Base-by-base conservation (phyloP, 1,140 invertebrate species). In the Leptoteleia sp. region DNA sequence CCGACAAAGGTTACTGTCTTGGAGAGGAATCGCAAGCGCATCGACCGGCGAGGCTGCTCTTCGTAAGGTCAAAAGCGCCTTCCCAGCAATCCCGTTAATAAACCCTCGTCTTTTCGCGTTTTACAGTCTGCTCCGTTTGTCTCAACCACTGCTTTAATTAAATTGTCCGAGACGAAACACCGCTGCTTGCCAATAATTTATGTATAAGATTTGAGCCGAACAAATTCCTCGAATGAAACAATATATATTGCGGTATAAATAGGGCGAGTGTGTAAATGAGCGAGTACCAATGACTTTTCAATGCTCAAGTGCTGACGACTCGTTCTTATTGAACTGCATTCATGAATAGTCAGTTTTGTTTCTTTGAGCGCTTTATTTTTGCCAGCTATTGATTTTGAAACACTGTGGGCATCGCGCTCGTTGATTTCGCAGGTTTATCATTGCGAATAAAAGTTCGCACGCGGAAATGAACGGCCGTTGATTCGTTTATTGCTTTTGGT, bases 291-390 rank as follows among this genome's bases (percentile, higher is more conserved):
- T 68, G 52, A 68, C 55, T 55, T 68, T 57, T 68, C 42, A 68
- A 33, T 25, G 42, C 45, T 67, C 48, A 42, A 54, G 47, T 16
- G 40, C 48, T 27, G 42, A 70, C 43, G 25, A 59, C 35, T 59
- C 43, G 29, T 52, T 71, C 55, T 71, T 61, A 71, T 71, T 61
- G 55, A 59, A 27, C 47, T 37, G 45, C 13, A 11, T 48, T 71
- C 67, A 71, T 70, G 65, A 70, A 70, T 70, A 59, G 31, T 70
- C 25, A 70, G 50, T 50, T 59, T 59, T 50, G 33, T 50, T 70
- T 70, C 54, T 70, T 59, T 57, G 19, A 38, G 11, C 22, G 9
- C 7, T 11, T 59, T 45, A 35, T 40, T 47, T 59, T 40, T n/a
- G 11, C 8, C 9, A 9, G 15, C 17, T 70, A 59, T 70, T 50